Percentiles rank a stretch among this genome's conserved stretches.
These are phyloP conservation scores for Mesaphorura yosii DNA, from an alignment of 1,140 invertebrate species.

Conservation along the genomic window DNA sequence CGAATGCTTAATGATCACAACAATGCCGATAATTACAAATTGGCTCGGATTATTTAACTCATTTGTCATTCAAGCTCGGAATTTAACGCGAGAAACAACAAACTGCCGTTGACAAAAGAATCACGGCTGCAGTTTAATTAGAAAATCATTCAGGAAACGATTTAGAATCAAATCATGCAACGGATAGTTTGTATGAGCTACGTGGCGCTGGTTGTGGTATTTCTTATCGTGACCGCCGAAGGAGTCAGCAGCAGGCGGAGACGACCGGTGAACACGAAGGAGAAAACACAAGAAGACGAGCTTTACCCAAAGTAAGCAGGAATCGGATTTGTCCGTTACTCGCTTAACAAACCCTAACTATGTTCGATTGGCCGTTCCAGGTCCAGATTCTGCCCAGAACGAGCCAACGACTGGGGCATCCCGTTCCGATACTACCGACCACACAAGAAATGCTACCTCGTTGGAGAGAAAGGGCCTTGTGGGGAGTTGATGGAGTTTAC, in stretches of 20 bases:
- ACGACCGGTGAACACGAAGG: background rate
- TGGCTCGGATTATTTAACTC: no score
- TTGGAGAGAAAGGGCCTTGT: conserved; percentile 24
- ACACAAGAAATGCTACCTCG: conserved; percentile 20
- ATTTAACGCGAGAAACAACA: no score
- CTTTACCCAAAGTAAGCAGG: background rate
- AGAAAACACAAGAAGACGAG: background rate
- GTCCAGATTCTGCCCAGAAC: background rate
- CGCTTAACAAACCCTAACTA: background rate
- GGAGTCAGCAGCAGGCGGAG: background rate
- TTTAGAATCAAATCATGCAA: no score
- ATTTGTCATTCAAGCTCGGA: no score
- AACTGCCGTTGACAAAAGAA: no score
- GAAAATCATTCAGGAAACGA: no score
- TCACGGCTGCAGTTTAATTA: no score
- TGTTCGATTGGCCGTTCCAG: background rate
- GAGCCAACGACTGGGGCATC: background rate
- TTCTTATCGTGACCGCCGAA: no score
- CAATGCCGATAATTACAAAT: no score
- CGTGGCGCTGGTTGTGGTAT: no score
- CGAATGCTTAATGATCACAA: no score
- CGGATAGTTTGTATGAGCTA: no score
- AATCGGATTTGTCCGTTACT: background rate
- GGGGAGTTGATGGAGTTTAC: conserved; percentile 25
- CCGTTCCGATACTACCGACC: conserved; percentile 21